A percentile compares a stretch with the other conserved stretches of the same genome.
Conservation (phyloP, 2,888 invertebrate genomes). For the Eupithecia inturbata region DNA sequence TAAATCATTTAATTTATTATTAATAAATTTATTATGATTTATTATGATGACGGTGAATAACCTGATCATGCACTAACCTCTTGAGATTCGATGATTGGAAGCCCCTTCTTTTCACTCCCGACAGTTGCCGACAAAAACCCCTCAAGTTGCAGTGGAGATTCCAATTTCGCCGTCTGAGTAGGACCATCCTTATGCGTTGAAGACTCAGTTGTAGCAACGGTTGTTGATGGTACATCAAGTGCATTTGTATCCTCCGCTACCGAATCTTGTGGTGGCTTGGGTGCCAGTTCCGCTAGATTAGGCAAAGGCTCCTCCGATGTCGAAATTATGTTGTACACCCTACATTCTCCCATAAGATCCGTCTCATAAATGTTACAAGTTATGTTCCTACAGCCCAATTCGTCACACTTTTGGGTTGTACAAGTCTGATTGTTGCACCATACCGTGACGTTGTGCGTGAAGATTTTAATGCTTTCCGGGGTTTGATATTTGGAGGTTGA, state of each 20-base stretch:
- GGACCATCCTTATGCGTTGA: not conserved
- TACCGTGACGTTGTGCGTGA: conserved; percentile 69
- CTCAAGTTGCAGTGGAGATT: conserved; percentile 68
- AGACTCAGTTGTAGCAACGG: not conserved
- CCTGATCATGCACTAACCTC: conserved; percentile 49
- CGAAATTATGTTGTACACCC: conserved; percentile 62
- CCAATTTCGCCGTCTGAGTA: conserved; percentile 46
- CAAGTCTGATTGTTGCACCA: conserved; percentile 81
- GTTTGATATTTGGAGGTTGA: conserved; percentile 51
- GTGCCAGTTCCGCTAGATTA: conserved; percentile 44
- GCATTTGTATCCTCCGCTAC: not conserved
- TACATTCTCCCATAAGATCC: conserved; percentile 73
- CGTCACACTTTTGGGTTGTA: conserved; percentile 74
- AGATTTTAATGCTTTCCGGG: conserved; percentile 61
- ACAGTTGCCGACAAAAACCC: conserved; percentile 70
- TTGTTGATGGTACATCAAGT: not conserved
- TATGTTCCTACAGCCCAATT: conserved; percentile 65
- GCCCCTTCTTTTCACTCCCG: conserved; percentile 39
- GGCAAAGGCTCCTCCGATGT: conserved; percentile 53
- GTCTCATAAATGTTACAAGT: conserved; percentile 80
- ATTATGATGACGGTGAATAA: not conserved
- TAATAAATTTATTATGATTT: no score
- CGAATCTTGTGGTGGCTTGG: conserved; percentile 25
- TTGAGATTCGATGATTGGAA: conserved; percentile 39
- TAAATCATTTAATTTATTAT: no score